Evolutionary conservation across 2,113 vertebrate genomes (phyloP), one percentile per base, ranked within the genome.

Genomic region (Hippocampus barbouri): DNA sequence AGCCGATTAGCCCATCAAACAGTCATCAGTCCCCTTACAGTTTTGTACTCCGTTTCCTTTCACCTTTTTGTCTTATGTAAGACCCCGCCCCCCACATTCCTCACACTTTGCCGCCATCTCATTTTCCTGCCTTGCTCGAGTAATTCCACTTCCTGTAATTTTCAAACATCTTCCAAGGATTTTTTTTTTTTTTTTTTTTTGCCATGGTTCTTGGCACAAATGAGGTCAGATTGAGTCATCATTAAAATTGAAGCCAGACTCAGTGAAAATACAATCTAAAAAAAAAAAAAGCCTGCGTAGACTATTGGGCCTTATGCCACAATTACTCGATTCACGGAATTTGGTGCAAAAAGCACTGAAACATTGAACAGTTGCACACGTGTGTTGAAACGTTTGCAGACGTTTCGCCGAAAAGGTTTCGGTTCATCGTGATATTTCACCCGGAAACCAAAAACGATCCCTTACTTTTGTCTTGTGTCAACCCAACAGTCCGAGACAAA

Each of bases 11-110:
- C 71, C 76, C 83, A 75, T 86, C 67, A 63, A 51, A 79, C 59
- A 66, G 74, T 80, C 83, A 81, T 81, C 83, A 81, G 83, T 74
- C 79, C 72, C 69, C 61, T n/a, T 74, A 77, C 85, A 83, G 81
- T 84, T 82, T 53, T 83, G 79, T 82, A 82, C 60, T 83, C 63
- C n/a, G 25, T 72, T 77, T 61, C 71, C 66, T 69, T 53, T 73
- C 66, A 57, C 40, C 68, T 64, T 70, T 70, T 78, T 60, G 65
- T 77, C 45, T 67, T 34, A 23, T 56, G 67, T 64, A 66, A 69
- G 41, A 40, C 63, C 2, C 85, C 60, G 73, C 72, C 78, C 30
- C 73, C 14, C 54, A 9, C 14, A 25, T 65, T 40, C 5, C 70
- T 68, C 70, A 45, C 69, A 75, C 69, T 83, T 85, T 82, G 86